A percentile compares a stretch with the other conserved stretches of the same genome.
phyloP scores from a whole-genome alignment of 2,888 invertebrate species.

The Tuta absoluta region DNA sequence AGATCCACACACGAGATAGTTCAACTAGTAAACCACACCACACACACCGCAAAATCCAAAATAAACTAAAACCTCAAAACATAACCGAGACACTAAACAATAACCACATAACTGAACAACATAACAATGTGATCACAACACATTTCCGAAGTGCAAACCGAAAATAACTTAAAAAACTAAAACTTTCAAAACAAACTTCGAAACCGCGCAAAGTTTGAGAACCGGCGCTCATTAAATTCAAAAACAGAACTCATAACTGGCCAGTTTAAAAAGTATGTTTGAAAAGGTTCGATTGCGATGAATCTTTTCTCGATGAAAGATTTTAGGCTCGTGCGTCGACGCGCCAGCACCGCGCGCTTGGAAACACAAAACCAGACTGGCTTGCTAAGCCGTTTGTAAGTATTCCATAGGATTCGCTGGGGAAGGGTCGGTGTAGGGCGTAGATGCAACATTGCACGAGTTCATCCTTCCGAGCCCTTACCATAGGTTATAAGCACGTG shows the following conservation, averaged over 20 bases:
- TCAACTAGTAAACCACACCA: slow-evolving; percentile 28
- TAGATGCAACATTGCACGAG: slow-evolving; percentile 75
- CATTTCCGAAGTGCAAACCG: slow-evolving; percentile 43
- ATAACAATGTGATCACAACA: slow-evolving; percentile 64
- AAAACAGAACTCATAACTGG: slow-evolving; percentile 51
- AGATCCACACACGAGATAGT: slow-evolving; percentile 45
- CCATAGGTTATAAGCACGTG: slow-evolving; percentile 52
- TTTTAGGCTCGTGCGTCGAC: slow-evolving; percentile 49
- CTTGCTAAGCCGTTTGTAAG: slow-evolving; percentile 75
- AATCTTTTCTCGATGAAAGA: slow-evolving; percentile 61
- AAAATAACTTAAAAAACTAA: slow-evolving; percentile 49
- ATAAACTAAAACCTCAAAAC: slow-evolving; percentile 41
- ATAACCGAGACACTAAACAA: slow-evolving; percentile 55
- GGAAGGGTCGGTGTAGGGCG: slow-evolving; percentile 79
- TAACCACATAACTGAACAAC: slow-evolving; percentile 58
- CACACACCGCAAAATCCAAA: slow-evolving; percentile 41
- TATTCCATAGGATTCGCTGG: slow-evolving; percentile 78
- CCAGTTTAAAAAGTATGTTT: slow-evolving; percentile 39
- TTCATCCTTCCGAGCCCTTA: slow-evolving; percentile 71
- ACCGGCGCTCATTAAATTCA: slow-evolving; percentile 42
- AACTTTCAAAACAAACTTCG: slow-evolving; percentile 63
- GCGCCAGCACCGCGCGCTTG: slow-evolving; percentile 72
- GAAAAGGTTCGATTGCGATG: slow-evolving; percentile 36
- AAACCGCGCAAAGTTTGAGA: slow-evolving; percentile 52
- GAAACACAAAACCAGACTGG: slow-evolving; percentile 79